Percentiles rank a stretch among this genome's conserved stretches.
phyloP scores from a whole-genome alignment of 2,113 vertebrate genomes.

The Leucopsar rothschildi region DNA sequence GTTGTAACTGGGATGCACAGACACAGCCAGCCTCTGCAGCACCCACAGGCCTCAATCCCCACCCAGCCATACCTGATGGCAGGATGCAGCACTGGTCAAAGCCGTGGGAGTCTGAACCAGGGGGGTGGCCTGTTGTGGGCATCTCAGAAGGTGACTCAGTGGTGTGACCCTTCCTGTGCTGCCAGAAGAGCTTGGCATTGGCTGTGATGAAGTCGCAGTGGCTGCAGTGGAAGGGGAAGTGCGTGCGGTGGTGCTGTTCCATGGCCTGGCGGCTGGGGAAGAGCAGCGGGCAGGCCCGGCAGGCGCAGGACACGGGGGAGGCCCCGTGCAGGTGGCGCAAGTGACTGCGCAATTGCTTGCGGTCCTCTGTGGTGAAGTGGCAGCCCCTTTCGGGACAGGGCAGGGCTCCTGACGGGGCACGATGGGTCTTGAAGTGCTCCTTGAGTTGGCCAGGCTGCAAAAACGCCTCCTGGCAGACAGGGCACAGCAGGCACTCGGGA shows the following conservation, averaged over 20 bases:
- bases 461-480: constrained; percentile 68
- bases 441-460: constrained; percentile 70
- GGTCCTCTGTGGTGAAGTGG: constrained; percentile 64
- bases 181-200: constrained; percentile 75
- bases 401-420: background rate
- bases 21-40: background rate
- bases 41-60: background rate
- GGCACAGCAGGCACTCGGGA: constrained; percentile 61
- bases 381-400: constrained; percentile 73
- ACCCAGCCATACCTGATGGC: background rate
- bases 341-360: constrained; percentile 72
- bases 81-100: background rate
- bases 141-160: background rate
- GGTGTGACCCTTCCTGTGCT: constrained; percentile 70
- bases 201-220: constrained; percentile 75
- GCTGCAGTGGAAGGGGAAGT: constrained; percentile 82
- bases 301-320: constrained; percentile 69
- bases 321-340: constrained; percentile 61
- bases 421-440: constrained; percentile 78
- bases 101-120: accelerated
- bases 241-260: constrained; percentile 75
- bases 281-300: constrained; percentile 71
- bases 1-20: background rate
- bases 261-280: constrained; percentile 75
- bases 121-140: accelerated